Base-by-base conservation (phyloP, 2,797 vertebrate genomes). In the Anableps anableps region DNA sequence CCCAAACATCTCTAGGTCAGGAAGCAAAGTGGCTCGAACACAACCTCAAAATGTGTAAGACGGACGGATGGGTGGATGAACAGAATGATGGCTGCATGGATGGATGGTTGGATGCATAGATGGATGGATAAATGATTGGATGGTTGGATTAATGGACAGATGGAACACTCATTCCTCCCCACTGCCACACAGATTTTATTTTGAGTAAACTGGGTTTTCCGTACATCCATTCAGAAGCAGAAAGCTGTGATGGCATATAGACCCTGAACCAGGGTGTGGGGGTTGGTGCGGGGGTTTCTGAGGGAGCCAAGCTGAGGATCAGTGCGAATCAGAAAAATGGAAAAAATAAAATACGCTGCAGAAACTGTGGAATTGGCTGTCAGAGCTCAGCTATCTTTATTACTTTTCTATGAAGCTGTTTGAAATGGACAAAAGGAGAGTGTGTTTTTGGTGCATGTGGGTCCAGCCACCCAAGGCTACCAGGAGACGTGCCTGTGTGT, bases 341-440 rank as follows among this genome's bases (percentile, higher is more conserved):
- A 34, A 3, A 21, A 75, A 76, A 87, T 78, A n/a, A 85, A 90
- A 73, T 79, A 78, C 85, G 76, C 47, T 74, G 75, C 62, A 85
- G 81, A 73, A 88, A 89, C 78, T 80, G 81, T 78, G 88, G 86
- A 87, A 89, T 81, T 87, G 83, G 81, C 83, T 78, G 86, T 87
- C 86, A 86, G 78, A 85, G 86, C 89, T 88, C 89, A 87, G 81
- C 77, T 85, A 71, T 93, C 93, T 94, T 94, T 93, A 95, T 94
- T 93, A 92, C 89, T 90, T 90, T 89, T 89, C 88, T 90, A 85
- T 90, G 92, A 89, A 91, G 84, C 86, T 91, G 89, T 94, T 93
- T 90, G 88, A 88, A 87, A 83, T 82, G 90, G 91, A 94, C 89
- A 94, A 94, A 93, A 78, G 86, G 36, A 78, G 81, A 89, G 77